Percentiles rank a stretch among this genome's conserved stretches.
These are phyloP conservation scores for Rhagium mordax DNA, from an alignment of 2,888 invertebrate genomes.

Conservation along the genomic window DNA sequence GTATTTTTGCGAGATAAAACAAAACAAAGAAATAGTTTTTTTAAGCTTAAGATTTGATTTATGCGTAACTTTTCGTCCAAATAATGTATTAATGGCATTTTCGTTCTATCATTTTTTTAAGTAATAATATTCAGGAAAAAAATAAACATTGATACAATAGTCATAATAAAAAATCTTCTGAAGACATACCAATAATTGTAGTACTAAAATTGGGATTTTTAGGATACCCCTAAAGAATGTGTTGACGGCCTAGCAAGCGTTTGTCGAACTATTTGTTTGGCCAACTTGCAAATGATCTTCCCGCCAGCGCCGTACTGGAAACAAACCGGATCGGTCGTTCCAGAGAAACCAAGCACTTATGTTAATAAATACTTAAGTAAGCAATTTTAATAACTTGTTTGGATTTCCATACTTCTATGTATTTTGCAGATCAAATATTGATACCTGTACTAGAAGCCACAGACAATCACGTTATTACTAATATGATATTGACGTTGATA, in stretches of 20 bases:
- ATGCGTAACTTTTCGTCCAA: too few relatives aligned
- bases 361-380: slow-evolving; percentile 83
- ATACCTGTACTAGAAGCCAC: slow-evolving; percentile 85
- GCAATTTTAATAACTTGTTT: background rate
- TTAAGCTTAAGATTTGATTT: too few relatives aligned
- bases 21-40: too few relatives aligned
- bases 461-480: slow-evolving; percentile 80
- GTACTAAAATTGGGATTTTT: too few relatives aligned
- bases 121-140: too few relatives aligned
- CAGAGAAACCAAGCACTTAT: slow-evolving; percentile 74
- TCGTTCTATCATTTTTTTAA: too few relatives aligned
- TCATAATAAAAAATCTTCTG: too few relatives aligned
- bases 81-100: too few relatives aligned
- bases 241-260: slow-evolving; percentile 81
- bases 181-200: too few relatives aligned
- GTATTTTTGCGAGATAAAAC: too few relatives aligned
- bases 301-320: slow-evolving; percentile 81
- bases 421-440: slow-evolving; percentile 79
- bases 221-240: slow-evolving; percentile 83
- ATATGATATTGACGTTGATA: slow-evolving; percentile 85
- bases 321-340: slow-evolving; percentile 66
- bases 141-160: too few relatives aligned
- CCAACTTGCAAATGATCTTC: slow-evolving; percentile 87
- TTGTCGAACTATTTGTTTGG: slow-evolving; percentile 83
- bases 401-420: background rate